Percentiles rank a stretch among this genome's conserved stretches.
These are phyloP conservation scores for Melanogrammus aeglefinus DNA, from an alignment of 2,797 vertebrate genomes.

Conservation along the genomic window DNA sequence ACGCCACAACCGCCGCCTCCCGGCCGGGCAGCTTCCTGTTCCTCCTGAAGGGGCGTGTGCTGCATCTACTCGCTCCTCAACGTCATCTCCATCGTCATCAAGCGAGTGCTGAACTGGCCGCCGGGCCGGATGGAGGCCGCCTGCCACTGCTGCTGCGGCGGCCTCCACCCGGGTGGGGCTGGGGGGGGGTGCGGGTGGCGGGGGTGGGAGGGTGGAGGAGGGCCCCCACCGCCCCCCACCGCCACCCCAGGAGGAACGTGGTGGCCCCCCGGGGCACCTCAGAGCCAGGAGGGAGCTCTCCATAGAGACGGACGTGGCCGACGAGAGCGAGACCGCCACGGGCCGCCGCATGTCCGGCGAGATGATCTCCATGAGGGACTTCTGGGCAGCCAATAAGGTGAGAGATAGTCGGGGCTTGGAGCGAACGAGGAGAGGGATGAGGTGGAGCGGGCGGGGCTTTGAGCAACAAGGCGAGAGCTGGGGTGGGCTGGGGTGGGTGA, in stretches of 20 bases:
- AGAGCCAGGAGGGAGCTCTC: constrained; percentile 77
- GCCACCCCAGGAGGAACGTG: constrained; percentile 77
- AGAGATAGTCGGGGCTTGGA: constrained; percentile 12
- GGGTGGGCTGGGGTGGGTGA: too few relatives aligned
- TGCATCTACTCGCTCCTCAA: constrained; percentile 97
- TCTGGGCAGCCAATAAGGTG: constrained; percentile 87
- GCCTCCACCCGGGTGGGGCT: constrained; percentile 53
- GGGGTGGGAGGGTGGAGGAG: not conserved
- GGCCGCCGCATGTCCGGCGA: constrained; percentile 89
- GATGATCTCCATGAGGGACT: constrained; percentile 95
- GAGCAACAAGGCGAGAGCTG: not conserved
- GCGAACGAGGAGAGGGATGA: not conserved
- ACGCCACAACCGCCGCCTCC: constrained; percentile 76
- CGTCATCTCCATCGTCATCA: constrained; percentile 94
- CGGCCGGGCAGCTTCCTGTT: constrained; percentile 88
- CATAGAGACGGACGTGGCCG: constrained; percentile 82
- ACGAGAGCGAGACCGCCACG: constrained; percentile 83
- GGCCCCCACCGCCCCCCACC: constrained; percentile 64
- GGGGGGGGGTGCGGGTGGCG: constrained; percentile 25
- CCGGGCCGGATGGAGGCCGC: constrained; percentile 77
- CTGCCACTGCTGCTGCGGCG: constrained; percentile 74
- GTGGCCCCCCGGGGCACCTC: constrained; percentile 81
- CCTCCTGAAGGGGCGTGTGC: constrained; percentile 91
- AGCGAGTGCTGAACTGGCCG: constrained; percentile 94
- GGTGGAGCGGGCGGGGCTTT: not conserved